phyloP scores from a whole-genome alignment of 2,113 vertebrate genomes.

The Panthera uncia region DNA sequence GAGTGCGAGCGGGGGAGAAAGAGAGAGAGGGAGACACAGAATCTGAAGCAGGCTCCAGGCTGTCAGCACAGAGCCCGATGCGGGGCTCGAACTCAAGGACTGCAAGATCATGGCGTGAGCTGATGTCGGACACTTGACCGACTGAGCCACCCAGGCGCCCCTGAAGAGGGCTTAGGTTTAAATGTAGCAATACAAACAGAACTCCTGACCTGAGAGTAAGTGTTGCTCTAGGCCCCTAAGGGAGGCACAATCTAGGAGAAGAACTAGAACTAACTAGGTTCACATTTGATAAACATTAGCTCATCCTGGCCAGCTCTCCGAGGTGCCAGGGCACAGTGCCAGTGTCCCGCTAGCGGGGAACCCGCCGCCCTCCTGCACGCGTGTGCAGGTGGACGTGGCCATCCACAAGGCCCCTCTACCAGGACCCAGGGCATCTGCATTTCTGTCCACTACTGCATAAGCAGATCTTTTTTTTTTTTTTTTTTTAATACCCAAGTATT shows the following conservation, averaged over 20 bases:
- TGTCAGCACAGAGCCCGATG: no score
- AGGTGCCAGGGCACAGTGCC: fast-evolving
- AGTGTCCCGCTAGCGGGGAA: background rate
- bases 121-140: no score
- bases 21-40: no score
- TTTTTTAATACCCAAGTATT: background rate
- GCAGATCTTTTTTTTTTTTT: background rate
- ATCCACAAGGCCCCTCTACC: fast-evolving
- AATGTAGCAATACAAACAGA: background rate
- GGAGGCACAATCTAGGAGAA: background rate
- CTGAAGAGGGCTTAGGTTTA: background rate
- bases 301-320: fast-evolving
- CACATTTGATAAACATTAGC: fast-evolving
- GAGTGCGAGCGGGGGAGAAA: no score
- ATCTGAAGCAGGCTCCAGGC: no score
- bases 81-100: no score
- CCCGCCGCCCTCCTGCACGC: fast-evolving
- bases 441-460: background rate
- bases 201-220: no score
- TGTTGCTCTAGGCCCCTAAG: background rate
- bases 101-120: no score
- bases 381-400: fast-evolving
- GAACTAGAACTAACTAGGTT: background rate
- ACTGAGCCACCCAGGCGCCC: no score
- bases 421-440: no score